A percentile compares a stretch with the other conserved stretches of the same genome.
Evolutionary conservation across 2,888 invertebrate species (phyloP).

Genomic region (Monopis laevigella): DNA sequence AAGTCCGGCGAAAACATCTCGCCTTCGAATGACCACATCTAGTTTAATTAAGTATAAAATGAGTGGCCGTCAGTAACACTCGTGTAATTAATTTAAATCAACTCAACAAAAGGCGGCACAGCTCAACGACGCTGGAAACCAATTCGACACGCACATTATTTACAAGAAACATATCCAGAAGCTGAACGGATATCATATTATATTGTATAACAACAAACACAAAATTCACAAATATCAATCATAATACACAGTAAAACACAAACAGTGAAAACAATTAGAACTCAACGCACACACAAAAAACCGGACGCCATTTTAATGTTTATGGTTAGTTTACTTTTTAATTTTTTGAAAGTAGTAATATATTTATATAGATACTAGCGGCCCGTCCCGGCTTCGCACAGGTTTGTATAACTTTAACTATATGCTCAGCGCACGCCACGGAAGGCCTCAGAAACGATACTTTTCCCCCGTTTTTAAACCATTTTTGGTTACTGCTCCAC

Average conservation of each 20-base stretch:
- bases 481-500: no score
- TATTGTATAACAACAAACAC: neutral
- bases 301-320: constrained; percentile 66
- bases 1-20: constrained; percentile 23
- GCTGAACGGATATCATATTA: no score
- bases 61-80: neutral
- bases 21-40: neutral
- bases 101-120: constrained; percentile 42
- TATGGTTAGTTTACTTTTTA: constrained; percentile 33
- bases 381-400: no score
- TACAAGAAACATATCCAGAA: constrained; percentile 11
- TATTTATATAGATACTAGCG: no score
- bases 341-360: no score
- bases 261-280: constrained; percentile 54
- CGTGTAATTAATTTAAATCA: constrained; percentile 3
- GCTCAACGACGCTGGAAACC: constrained; percentile 51
- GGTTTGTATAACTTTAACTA: no score
- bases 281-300: constrained; percentile 64
- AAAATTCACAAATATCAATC: neutral
- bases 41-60: neutral
- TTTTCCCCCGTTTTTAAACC: no score
- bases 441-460: no score
- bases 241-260: no score
- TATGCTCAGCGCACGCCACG: no score
- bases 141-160: constrained; percentile 47